Evolutionary conservation across 23 tunicate species (phyloP).

Genomic region (Oikopleura albicans): DNA sequence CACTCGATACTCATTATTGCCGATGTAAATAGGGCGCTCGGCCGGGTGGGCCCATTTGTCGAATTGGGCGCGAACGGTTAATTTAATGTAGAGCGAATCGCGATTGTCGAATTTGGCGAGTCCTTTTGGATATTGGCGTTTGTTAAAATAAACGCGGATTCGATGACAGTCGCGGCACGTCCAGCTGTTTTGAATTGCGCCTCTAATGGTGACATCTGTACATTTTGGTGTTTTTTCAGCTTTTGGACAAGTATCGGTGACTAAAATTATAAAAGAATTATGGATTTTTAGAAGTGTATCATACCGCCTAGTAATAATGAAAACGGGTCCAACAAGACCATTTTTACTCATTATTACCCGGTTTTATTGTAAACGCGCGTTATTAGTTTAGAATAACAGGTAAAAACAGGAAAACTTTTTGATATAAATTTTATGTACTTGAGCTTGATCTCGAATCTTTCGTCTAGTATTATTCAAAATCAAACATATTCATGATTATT

Average conservation of each 20-base stretch:
- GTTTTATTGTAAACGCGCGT: no score
- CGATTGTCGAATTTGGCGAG: slow-evolving; percentile 1
- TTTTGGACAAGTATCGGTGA: neutral
- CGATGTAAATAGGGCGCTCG: neutral
- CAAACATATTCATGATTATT: no score
- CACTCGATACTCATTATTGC: neutral
- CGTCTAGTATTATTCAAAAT: no score
- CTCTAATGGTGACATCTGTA: neutral
- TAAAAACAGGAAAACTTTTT: no score
- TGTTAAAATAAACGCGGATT: slow-evolving; percentile 9
- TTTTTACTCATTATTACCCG: no score
- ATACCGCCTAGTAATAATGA: no score
- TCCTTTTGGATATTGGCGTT: neutral
- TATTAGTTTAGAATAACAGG: no score
- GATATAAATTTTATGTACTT: no score
- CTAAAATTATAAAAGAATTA: no score
- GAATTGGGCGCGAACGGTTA: neutral
- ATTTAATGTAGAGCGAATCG: slow-evolving; percentile 10
- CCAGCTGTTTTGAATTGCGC: neutral
- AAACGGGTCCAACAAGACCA: no score
- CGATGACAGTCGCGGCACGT: slow-evolving; percentile 16
- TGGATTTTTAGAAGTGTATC: no score
- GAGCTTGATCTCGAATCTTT: no score
- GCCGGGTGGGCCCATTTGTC: slow-evolving; percentile 17
- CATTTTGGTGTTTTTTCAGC: neutral